These are phyloP conservation scores for Neogobius melanostomus DNA, from an alignment of 2,113 vertebrate species.

Conservation along the genomic window DNA sequence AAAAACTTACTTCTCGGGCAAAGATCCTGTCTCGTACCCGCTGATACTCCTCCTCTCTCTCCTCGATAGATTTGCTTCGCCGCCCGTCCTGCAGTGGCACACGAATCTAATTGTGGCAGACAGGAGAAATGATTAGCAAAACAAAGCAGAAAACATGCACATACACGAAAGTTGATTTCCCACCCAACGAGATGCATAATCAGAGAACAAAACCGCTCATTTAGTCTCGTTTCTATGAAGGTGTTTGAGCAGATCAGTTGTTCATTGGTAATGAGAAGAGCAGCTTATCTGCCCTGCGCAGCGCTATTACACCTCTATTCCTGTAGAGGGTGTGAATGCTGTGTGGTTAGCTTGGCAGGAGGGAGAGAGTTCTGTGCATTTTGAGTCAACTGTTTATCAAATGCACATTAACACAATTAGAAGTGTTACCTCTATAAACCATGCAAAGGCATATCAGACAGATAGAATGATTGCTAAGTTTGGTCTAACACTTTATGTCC, in stretches of 20 bases:
- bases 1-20: conserved; percentile 93
- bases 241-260: neutral
- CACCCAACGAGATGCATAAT: neutral
- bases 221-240: neutral
- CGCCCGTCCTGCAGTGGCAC: conserved; percentile 98
- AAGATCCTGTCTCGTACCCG: conserved; percentile 98
- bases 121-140: neutral
- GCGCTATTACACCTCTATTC: neutral
- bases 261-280: neutral
- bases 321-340: neutral
- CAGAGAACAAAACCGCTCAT: neutral
- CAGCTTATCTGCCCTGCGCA: neutral
- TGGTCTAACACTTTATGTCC: too few species aligned
- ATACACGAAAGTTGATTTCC: neutral
- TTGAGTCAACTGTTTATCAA: neutral
- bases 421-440: too few species aligned
- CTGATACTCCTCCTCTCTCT: conserved; percentile 98
- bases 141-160: neutral
- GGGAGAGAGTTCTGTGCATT: neutral
- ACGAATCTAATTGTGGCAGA: conserved; percentile 83
- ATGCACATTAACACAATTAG: too few species aligned
- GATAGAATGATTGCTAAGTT: too few species aligned
- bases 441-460: too few species aligned
- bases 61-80: conserved; percentile 98
- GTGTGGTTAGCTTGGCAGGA: neutral